These are phyloP conservation scores for Pampus argenteus DNA, from an alignment of 2,797 vertebrate genomes.

Conservation along the genomic window DNA sequence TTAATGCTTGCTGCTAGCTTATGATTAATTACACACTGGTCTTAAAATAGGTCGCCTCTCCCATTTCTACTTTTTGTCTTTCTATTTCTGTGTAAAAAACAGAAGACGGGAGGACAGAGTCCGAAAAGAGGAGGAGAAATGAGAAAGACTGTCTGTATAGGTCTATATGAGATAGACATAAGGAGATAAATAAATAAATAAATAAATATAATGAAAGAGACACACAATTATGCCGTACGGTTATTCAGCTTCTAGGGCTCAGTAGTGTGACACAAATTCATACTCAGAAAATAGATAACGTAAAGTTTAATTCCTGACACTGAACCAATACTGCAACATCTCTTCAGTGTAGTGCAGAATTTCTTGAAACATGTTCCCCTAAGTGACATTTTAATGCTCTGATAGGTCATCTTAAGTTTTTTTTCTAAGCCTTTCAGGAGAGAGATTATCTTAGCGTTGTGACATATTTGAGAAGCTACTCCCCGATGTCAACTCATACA, in stretches of 20 bases:
- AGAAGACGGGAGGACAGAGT: constrained; percentile 24
- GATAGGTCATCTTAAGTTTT: constrained; percentile 53
- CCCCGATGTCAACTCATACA: constrained; percentile 39
- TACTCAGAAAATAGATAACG: constrained; percentile 19
- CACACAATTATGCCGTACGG: constrained; percentile 5
- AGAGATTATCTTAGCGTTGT: constrained; percentile 61
- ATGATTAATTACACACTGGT: constrained; percentile 83
- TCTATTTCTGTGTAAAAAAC: constrained; percentile 37
- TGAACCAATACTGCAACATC: constrained; percentile 19
- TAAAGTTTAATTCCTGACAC: constrained; percentile 20
- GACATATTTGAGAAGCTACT: constrained; percentile 53
- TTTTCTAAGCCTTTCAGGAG: constrained; percentile 43
- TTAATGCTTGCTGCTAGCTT: constrained; percentile 71
- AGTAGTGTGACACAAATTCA: constrained; percentile 31
- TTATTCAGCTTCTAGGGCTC: constrained; percentile 31
- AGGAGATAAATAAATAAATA: constrained; percentile 11
- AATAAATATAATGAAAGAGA: constrained; percentile 12
- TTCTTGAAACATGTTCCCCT: constrained; percentile 29
- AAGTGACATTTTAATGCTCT: constrained; percentile 53
- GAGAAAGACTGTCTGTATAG: not conserved
- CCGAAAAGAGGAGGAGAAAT: not conserved
- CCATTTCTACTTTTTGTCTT: constrained; percentile 53
- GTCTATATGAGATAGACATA: not conserved
- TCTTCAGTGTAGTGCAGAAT: constrained; percentile 7
- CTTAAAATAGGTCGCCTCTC: constrained; percentile 81